Conservation (phyloP, 1,140 invertebrate genomes). For the Drosophila mayri region DNA sequence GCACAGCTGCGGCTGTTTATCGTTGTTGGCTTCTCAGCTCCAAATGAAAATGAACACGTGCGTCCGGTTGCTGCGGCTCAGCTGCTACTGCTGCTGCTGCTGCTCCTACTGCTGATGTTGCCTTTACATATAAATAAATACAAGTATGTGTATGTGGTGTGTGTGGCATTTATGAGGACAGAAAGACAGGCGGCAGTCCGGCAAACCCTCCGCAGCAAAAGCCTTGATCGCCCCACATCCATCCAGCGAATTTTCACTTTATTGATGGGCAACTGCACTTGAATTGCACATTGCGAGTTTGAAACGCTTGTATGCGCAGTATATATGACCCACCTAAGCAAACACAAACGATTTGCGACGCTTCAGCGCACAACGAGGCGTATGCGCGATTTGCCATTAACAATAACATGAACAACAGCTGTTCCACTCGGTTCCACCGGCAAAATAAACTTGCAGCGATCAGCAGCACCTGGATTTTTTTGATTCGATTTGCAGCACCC, state of each 20-base stretch:
- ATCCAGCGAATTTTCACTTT: conserved; percentile 71
- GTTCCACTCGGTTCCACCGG: conserved; percentile 18
- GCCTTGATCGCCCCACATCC: conserved; percentile 33
- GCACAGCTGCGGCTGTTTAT: conserved; percentile 69
- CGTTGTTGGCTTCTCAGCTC: conserved; percentile 75
- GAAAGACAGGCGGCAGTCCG: background rate
- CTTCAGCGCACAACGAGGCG: conserved; percentile 76
- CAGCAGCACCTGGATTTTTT: conserved; percentile 26
- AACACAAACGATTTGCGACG: conserved; percentile 66
- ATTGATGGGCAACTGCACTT: conserved; percentile 77
- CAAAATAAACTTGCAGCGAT: conserved; percentile 14
- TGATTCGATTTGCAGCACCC: conserved; percentile 22
- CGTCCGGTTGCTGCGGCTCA: conserved; percentile 76
- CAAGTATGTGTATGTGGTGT: conserved; percentile 25
- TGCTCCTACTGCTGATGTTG: conserved; percentile 27
- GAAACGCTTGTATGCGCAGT: background rate
- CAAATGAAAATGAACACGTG: conserved; percentile 83
- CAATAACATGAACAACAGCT: conserved; percentile 63
- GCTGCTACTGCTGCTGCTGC: conserved; percentile 42
- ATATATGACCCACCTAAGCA: conserved; percentile 27
- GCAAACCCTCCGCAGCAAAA: conserved; percentile 40
- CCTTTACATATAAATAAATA: conserved; percentile 50
- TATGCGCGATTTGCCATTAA: conserved; percentile 71
- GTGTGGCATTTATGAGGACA: conserved; percentile 49
- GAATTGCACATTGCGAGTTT: conserved; percentile 50